These are phyloP conservation scores for Drosophila setifemur DNA, from an alignment of 1,140 invertebrate species.

Conservation along the genomic window DNA sequence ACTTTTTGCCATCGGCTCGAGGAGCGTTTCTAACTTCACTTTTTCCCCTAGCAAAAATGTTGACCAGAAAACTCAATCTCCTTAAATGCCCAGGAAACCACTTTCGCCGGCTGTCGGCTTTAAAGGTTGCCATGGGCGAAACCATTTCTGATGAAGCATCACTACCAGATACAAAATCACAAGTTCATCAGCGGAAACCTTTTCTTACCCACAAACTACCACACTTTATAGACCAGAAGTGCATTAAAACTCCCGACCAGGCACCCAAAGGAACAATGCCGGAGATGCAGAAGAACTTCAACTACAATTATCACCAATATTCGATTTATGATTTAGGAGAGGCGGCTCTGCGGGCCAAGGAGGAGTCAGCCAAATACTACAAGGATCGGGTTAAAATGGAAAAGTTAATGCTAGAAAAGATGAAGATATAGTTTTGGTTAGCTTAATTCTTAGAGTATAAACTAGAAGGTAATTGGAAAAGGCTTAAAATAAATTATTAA, in stretches of 20 bases:
- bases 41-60: slow-evolving; percentile 2
- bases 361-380: background rate
- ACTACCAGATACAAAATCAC: background rate
- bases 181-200: background rate
- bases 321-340: slow-evolving; percentile 12
- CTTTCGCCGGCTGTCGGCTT: background rate
- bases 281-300: background rate
- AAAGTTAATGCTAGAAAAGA: background rate
- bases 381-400: background rate
- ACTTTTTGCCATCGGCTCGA: background rate
- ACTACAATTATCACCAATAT: slow-evolving; percentile 8
- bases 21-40: background rate
- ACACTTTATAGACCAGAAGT: slow-evolving; percentile 6
- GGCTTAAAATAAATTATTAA: no score
- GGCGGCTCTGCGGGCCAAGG: background rate
- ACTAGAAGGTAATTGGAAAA: no score
- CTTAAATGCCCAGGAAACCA: slow-evolving; percentile 2
- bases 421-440: background rate
- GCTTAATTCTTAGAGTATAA: no score
- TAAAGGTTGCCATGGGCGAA: background rate
- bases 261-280: background rate
- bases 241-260: background rate
- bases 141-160: background rate
- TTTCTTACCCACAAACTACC: background rate
- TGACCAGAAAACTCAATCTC: background rate